Conservation (phyloP, 2,888 invertebrate genomes). For the Cryptocheilus praepositus region DNA sequence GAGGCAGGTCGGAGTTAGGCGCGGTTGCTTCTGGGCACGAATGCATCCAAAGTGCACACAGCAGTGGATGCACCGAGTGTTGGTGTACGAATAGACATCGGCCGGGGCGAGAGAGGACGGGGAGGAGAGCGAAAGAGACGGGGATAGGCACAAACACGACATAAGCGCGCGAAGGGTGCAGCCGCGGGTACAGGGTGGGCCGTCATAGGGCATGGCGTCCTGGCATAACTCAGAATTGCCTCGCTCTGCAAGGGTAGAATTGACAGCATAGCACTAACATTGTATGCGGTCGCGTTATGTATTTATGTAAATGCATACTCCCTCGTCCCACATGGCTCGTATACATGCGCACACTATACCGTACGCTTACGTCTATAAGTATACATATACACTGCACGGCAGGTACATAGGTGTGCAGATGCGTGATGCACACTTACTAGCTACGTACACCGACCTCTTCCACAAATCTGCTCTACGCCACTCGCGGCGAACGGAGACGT, state of each 20-base stretch:
- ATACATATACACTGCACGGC: constrained; percentile 16
- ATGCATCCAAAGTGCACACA: too few relatives aligned
- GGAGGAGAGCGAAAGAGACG: constrained; percentile 12
- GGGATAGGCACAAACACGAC: constrained; percentile 43
- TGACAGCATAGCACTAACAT: constrained; percentile 75
- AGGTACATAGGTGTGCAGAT: constrained; percentile 35
- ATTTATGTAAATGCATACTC: constrained; percentile 74
- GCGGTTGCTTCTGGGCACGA: too few relatives aligned
- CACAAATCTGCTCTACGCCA: constrained; percentile 50
- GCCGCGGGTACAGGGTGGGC: constrained; percentile 41
- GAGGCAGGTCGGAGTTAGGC: background rate
- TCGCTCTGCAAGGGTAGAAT: constrained; percentile 72
- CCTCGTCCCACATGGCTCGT: constrained; percentile 49
- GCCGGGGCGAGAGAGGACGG: constrained; percentile 3
- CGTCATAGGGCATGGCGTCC: constrained; percentile 68
- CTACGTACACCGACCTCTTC: constrained; percentile 50
- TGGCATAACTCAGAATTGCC: constrained; percentile 75
- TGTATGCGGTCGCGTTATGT: constrained; percentile 74
- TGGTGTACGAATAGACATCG: background rate
- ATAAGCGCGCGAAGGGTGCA: constrained; percentile 45
- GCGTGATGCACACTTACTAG: constrained; percentile 36
- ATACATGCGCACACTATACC: constrained; percentile 33
- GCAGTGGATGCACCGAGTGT: too few relatives aligned
- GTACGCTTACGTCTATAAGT: constrained; percentile 32
- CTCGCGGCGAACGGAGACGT: constrained; percentile 41